Conservation (phyloP, 2,797 vertebrate species). For the Hippoglossus hippoglossus region DNA sequence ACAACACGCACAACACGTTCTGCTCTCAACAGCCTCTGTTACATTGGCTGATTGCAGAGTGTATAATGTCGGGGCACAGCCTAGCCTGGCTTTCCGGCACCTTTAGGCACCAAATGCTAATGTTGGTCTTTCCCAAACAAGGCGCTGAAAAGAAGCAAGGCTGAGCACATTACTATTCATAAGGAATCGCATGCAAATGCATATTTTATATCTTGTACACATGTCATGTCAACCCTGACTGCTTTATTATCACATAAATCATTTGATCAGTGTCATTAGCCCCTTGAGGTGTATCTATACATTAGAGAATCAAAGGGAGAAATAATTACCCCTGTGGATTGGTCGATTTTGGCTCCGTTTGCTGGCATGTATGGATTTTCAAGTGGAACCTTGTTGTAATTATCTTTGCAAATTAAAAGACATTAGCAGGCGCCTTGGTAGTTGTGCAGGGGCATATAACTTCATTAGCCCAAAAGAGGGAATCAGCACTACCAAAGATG, state of each 20-base stretch:
- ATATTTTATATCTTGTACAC: slow-evolving; percentile 55
- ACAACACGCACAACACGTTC: slow-evolving; percentile 32
- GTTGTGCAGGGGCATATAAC: slow-evolving; percentile 73
- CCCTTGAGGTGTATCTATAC: slow-evolving; percentile 49
- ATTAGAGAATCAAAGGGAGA: slow-evolving; percentile 50
- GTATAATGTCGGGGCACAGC: slow-evolving; percentile 30
- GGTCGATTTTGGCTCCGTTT: slow-evolving; percentile 73
- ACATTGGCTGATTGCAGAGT: slow-evolving; percentile 35
- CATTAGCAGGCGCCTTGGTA: slow-evolving; percentile 74
- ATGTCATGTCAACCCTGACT: slow-evolving; percentile 49
- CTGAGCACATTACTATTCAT: slow-evolving; percentile 56
- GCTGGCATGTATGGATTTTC: slow-evolving; percentile 73
- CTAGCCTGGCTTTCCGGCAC: slow-evolving; percentile 22
- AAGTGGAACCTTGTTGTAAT: slow-evolving; percentile 81
- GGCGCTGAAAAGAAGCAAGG: slow-evolving; percentile 16
- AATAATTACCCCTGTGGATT: slow-evolving; percentile 65
- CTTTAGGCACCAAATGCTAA: slow-evolving; percentile 64
- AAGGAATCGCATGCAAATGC: slow-evolving; percentile 40
- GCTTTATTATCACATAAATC: slow-evolving; percentile 58
- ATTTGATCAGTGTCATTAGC: slow-evolving; percentile 59
- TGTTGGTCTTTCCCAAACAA: slow-evolving; percentile 62
- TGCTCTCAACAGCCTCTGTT: slow-evolving; percentile 20
- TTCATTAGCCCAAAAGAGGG: slow-evolving; percentile 77
- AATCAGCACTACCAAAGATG: slow-evolving; percentile 73
- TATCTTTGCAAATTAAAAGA: slow-evolving; percentile 84